Evolutionary conservation across 2,113 vertebrate genomes (phyloP), one percentile per base, ranked within the genome.

Genomic region (Petroica traversi): DNA sequence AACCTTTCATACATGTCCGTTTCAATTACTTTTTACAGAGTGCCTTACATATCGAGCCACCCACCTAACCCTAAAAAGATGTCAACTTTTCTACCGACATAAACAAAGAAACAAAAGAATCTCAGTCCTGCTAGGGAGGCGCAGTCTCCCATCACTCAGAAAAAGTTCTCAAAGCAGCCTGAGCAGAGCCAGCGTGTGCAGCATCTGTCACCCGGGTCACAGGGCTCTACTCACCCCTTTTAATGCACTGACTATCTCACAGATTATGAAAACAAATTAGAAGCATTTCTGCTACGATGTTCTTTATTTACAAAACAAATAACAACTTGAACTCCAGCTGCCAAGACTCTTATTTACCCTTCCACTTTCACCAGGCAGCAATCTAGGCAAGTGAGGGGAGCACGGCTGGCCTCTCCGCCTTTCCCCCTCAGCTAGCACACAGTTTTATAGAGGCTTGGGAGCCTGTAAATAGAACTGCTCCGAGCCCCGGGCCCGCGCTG

Each of bases 381-480:
- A 3, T 1, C 14, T 1, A 10, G 45, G 31, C 19, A 19, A 14
- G 25, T 57, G 8, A 51, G 14, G 11, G 38, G 38, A 28, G 18
- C n/a, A 25, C 54, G 17, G 3, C 0, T 3, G 36, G 52, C 9
- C 45, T 19, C 43, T 25, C 33, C 7, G 1, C 16, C 2, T 4
- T 12, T 1, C 11, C 28, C 38, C 29, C 66, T 10, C 16, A 11
- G 36, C 24, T 19, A 6, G n/a, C 19, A 15, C 28, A 4, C 18
- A 3, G 36, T 0, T 4, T n/a, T n/a, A n/a, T n/a, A n/a, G n/a
- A n/a, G 34, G 22, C 12, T 2, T 1, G 38, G 19, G 7, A 22
- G 5, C 5, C 0, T 1, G 59, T 3, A 3, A 49, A 40, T 1
- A 29, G 8, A 31, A 0, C 8, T 0, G 52, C 6, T 1, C 13